Percentiles rank a stretch among this genome's conserved stretches.
Conservation (phyloP, 2,113 vertebrate species). For the Alouatta palliata region DNA sequence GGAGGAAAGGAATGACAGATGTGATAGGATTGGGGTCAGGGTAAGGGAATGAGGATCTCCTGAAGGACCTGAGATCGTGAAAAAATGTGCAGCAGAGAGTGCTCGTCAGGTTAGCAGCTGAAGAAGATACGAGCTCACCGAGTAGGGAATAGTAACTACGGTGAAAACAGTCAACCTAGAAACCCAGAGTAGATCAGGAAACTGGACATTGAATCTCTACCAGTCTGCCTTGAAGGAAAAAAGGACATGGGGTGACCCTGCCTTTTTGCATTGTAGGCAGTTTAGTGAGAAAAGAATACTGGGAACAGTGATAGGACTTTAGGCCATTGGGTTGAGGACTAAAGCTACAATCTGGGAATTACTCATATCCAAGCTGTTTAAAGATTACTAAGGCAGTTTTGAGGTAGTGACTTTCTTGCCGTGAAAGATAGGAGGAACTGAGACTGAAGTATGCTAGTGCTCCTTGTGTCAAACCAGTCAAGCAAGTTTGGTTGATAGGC, state of each 20-base stretch:
- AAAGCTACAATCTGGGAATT: background rate
- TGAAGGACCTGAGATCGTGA: background rate
- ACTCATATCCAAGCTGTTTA: background rate
- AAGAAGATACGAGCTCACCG: background rate
- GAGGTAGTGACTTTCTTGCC: background rate
- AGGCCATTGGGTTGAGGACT: background rate
- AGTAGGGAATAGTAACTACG: background rate
- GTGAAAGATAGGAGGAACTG: background rate
- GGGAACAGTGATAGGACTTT: background rate
- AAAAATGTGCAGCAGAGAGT: background rate
- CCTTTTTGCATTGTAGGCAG: background rate
- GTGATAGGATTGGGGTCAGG: background rate
- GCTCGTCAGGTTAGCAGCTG: background rate
- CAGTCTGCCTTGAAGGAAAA: background rate
- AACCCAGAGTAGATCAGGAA: background rate
- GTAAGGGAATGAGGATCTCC: background rate
- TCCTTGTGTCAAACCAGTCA: background rate
- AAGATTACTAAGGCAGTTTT: conserved; percentile 25
- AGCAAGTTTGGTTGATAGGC: conserved; percentile 3
- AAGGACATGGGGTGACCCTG: background rate
- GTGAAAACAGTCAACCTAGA: background rate
- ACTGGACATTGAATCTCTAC: background rate
- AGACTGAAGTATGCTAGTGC: background rate
- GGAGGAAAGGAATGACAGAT: background rate
- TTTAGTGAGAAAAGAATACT: background rate